These are phyloP conservation scores for Microctenopoma steveboyesi DNA, from an alignment of 2,797 vertebrate genomes.

Conservation along the genomic window DNA sequence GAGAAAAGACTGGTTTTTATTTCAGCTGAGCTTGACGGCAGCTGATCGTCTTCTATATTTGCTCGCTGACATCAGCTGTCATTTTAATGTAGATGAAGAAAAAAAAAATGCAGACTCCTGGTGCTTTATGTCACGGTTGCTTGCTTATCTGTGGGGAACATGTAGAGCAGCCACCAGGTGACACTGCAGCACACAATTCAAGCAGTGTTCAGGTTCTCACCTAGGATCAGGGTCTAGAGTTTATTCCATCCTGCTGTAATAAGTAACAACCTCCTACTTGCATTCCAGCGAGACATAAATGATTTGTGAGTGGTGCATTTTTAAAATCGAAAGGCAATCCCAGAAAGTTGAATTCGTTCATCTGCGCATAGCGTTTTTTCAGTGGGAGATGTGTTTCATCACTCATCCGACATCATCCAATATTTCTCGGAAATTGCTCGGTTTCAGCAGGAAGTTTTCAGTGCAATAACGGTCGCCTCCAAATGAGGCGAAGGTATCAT, in stretches of 20 bases:
- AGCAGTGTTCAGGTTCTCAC: not conserved
- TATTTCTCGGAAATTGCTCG: conserved; percentile 40
- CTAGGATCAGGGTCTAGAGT: not conserved
- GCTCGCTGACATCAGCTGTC: conserved; percentile 41
- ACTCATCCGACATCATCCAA: no score
- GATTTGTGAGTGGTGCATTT: conserved; percentile 14
- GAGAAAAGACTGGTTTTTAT: conserved; percentile 47
- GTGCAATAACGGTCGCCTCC: conserved; percentile 15
- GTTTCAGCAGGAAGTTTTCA: conserved; percentile 66
- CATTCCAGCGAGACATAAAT: conserved; percentile 37
- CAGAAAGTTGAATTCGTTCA: no score
- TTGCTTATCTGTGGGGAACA: not conserved
- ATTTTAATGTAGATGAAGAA: not conserved
- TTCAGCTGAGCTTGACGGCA: conserved; percentile 32
- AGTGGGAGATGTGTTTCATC: no score
- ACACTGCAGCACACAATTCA: conserved; percentile 52
- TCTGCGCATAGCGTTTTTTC: no score
- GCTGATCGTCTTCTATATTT: conserved; percentile 32
- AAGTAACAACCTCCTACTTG: conserved; percentile 49
- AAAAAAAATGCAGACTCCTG: not conserved
- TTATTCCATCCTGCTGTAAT: conserved; percentile 34
- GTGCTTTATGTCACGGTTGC: not conserved
- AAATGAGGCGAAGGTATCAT: conserved; percentile 51
- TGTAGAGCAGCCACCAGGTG: conserved; percentile 66
- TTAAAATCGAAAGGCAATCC: not conserved